Conservation (phyloP, 2,797 vertebrate species). For the Garrulus glandarius region DNA sequence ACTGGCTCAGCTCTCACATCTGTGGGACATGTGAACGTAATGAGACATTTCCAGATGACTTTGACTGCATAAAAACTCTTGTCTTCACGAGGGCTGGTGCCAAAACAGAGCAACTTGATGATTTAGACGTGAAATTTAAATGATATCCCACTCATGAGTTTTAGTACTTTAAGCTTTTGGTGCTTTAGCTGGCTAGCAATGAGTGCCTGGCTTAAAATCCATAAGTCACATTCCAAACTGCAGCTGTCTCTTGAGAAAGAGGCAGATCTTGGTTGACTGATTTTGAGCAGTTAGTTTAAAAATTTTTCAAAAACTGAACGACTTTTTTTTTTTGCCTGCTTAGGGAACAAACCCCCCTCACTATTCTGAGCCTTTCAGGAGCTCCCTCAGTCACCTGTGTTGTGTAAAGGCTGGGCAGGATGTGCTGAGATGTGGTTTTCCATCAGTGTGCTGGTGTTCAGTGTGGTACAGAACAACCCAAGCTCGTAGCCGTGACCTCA, state of each 20-base stretch:
- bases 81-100: background rate
- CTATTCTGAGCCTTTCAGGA: background rate
- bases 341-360: too few relatives aligned
- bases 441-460: background rate
- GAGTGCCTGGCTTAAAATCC: background rate
- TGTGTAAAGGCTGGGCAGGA: background rate
- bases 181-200: background rate
- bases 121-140: background rate
- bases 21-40: background rate
- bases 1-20: background rate
- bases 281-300: background rate
- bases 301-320: fast-evolving
- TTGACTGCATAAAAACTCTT: background rate
- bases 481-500: background rate
- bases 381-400: background rate
- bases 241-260: background rate
- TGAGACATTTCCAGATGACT: background rate
- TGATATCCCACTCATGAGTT: fast-evolving
- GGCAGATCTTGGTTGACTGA: background rate
- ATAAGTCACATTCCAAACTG: background rate
- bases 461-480: fast-evolving
- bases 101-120: background rate
- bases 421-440: fast-evolving
- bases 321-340: too few relatives aligned
- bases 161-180: background rate